Base-by-base conservation (phyloP, 2,113 vertebrate genomes). In the Tetrao urogallus region DNA sequence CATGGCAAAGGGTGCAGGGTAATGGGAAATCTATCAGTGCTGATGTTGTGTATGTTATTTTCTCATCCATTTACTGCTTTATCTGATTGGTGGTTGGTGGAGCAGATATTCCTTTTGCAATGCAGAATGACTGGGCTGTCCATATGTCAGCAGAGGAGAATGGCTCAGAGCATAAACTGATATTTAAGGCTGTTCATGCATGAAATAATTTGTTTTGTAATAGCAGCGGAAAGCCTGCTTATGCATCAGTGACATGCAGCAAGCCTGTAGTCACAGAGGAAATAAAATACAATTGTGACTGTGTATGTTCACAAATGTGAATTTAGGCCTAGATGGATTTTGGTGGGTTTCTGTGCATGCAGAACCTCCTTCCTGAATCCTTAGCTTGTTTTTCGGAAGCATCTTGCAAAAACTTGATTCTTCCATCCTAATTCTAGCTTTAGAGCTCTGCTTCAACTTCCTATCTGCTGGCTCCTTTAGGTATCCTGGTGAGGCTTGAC, bases 101-200 rank as follows among this genome's bases (percentile, higher is more conserved):
- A 88, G 65, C 65, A 86, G 85, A 36, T 20, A 15, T 10, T 64
- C 67, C 61, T 75, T 93, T 57, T 71, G 86, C 82, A 67, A 73
- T 11, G 38, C 67, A 30, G 88, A 65, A 60, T 47, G 84, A 56
- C 25, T 1, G 0, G 50, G 48, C 82, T 70, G 84, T 57, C 83
- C 92, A 88, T 95, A 88, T 96, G 89, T 94, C 94, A 83, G 91
- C 69, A 22, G 82, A 86, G 93, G 2, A 75, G 94, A 94, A 83
- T 93, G 91, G 96, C 95, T 97, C 94, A 91, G 93, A 96, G 85
- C 73, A 3, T 72, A 85, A 91, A 52, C 87, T 93, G 94, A 93
- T 93, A 85, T 82, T 57, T 89, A 88, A 92, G 79, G 72, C 82
- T n/a, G 14, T 43, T 92, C 93, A 88, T 65, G 94, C 95, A 69